A percentile compares a stretch with the other conserved stretches of the same genome.
Evolutionary conservation across 2,888 invertebrate species (phyloP).

Genomic region (Rhingia campestris): DNA sequence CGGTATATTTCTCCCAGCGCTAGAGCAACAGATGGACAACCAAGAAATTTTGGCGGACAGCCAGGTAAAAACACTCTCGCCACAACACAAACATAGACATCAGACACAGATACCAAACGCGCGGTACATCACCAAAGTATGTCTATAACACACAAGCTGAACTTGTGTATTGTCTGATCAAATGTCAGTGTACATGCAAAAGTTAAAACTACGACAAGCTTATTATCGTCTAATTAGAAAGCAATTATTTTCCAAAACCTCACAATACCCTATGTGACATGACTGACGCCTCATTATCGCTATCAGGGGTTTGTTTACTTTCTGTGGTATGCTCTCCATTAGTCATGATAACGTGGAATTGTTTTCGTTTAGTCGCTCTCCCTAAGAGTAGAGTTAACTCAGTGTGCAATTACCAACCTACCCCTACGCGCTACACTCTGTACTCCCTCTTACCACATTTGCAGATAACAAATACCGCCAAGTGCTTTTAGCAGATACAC

Average conservation of each 20-base stretch:
- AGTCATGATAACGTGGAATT: conserved; percentile 28
- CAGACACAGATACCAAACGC: too few species aligned
- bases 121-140: too few species aligned
- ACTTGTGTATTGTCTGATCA: too few species aligned
- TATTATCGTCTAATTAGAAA: too few species aligned
- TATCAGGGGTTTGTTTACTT: conserved; percentile 56
- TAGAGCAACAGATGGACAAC: too few species aligned
- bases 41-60: too few species aligned
- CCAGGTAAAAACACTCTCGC: too few species aligned
- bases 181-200: too few species aligned
- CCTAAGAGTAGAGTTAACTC: background rate
- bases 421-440: conserved; percentile 12
- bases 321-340: conserved; percentile 34
- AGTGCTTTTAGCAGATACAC: conserved; percentile 4
- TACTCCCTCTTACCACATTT: conserved; percentile 7
- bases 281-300: background rate
- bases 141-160: too few species aligned
- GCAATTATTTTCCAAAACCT: background rate
- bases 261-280: conserved; percentile 31
- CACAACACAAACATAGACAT: too few species aligned
- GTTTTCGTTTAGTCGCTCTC: background rate
- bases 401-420: conserved; percentile 4
- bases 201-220: too few species aligned
- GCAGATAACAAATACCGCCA: conserved; percentile 10
- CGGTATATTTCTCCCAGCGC: too few species aligned